A percentile compares a stretch with the other conserved stretches of the same genome.
Evolutionary conservation across 2,113 vertebrate species (phyloP).

Genomic region (Mesoclemmys tuberculata): DNA sequence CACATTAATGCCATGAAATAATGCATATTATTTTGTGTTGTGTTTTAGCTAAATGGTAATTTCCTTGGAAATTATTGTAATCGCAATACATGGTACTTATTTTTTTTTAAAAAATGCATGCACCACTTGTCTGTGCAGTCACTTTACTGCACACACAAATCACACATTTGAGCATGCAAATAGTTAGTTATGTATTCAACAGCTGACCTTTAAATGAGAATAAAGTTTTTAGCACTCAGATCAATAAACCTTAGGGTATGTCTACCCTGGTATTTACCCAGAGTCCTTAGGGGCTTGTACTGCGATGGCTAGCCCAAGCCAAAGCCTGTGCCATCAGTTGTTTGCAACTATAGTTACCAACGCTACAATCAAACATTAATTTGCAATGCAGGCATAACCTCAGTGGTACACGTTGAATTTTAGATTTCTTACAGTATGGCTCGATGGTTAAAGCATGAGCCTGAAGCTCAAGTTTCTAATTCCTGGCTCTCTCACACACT

Average conservation of each 20-base stretch:
- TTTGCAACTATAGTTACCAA: background rate
- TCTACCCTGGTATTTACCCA: background rate
- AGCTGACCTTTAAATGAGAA: background rate
- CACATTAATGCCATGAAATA: slow-evolving; percentile 54
- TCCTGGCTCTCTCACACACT: background rate
- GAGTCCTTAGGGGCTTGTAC: background rate
- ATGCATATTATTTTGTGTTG: slow-evolving; percentile 14
- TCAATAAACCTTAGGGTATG: background rate
- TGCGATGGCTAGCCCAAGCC: background rate
- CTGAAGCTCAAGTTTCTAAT: background rate
- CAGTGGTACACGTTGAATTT: background rate
- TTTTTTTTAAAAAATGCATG: background rate
- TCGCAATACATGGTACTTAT: background rate
- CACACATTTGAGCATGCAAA: background rate
- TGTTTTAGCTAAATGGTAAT: background rate
- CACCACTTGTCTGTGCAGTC: background rate
- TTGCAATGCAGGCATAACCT: background rate
- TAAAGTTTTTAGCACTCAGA: background rate
- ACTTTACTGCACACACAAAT: background rate
- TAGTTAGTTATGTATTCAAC: accelerated
- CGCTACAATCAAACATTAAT: background rate
- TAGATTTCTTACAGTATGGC: background rate
- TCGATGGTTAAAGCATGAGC: background rate
- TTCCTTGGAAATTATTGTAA: slow-evolving; percentile 1
- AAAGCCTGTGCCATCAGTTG: background rate